Base-by-base conservation (phyloP, 2,113 vertebrate species). In the Colinus virginianus region DNA sequence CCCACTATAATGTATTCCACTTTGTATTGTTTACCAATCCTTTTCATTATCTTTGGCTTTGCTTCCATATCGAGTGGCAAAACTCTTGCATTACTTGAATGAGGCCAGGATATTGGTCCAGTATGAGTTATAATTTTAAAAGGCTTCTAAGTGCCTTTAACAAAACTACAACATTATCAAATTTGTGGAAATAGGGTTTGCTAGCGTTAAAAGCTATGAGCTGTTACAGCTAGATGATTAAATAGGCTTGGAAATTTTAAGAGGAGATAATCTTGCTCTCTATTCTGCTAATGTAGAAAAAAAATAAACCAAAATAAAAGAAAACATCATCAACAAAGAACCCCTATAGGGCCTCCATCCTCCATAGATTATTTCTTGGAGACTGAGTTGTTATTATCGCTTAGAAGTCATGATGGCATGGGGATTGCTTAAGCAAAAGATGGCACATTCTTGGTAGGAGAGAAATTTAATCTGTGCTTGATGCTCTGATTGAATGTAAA, bases 401-500 rank as follows among this genome's bases (percentile, higher is more conserved):
- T 88, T 96, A 90, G 84, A 97, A 94, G 68, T 92, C 84, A 89
- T 69, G 69, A 95, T 66, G 59, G 82, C 75, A 79, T 82, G 59
- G 64, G 94, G 90, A 97, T 95, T 95, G 83, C 87, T 95, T 76
- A 90, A 95, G 90, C 43, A 67, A 74, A 95, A 88, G 94, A 93
- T 92, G 95, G 96, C 91, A 96, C 87, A 92, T 90, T 97, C 96
- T 98, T 98, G 97, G 97, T 98, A 96, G 96, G 97, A 97, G 96
- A 96, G 94, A 98, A 96, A 94, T 97, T 85, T 97, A 96, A 98
- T 97, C 87, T 97, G 94, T 96, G 96, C 94, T 94, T 97, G 77
- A 97, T 97, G 80, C 96, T 98, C 96, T 97, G 87, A 96, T 90
- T 98, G 97, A 97, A 98, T 97, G 75, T 98, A 98, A 94, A 98